Evolutionary conservation across 2,797 vertebrate species (phyloP).

Genomic region (Okamejei kenojei): DNA sequence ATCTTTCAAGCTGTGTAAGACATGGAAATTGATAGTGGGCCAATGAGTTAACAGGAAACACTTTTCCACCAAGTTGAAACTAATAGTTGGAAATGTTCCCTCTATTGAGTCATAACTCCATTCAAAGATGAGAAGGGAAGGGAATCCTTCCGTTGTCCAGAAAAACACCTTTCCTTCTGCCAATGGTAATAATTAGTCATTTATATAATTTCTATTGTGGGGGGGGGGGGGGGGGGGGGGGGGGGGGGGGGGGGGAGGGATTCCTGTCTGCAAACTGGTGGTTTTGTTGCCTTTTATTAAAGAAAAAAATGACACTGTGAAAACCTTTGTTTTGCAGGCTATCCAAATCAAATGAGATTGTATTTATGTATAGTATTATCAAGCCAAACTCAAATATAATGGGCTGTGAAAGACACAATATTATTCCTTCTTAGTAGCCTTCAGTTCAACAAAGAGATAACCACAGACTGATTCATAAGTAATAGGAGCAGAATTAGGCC

Average conservation of each 20-base stretch:
- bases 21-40: neutral
- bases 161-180: neutral
- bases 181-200: neutral
- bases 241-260: neutral
- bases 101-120: neutral
- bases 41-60: neutral
- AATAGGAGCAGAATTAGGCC: too few species aligned
- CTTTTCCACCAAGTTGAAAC: neutral
- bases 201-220: neutral
- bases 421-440: neutral
- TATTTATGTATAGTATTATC: too few species aligned
- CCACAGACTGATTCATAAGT: too few species aligned
- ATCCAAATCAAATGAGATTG: too few species aligned
- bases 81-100: neutral
- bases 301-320: neutral
- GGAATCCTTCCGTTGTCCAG: too few species aligned
- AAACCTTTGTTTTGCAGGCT: neutral
- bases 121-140: neutral
- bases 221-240: neutral
- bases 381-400: too few species aligned
- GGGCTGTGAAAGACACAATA: neutral
- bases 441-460: neutral
- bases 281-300: neutral
- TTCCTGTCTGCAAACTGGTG: neutral
- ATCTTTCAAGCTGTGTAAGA: neutral